Evolutionary conservation across 2,888 invertebrate genomes (phyloP).

Genomic region (Petrophora chlorosata): DNA sequence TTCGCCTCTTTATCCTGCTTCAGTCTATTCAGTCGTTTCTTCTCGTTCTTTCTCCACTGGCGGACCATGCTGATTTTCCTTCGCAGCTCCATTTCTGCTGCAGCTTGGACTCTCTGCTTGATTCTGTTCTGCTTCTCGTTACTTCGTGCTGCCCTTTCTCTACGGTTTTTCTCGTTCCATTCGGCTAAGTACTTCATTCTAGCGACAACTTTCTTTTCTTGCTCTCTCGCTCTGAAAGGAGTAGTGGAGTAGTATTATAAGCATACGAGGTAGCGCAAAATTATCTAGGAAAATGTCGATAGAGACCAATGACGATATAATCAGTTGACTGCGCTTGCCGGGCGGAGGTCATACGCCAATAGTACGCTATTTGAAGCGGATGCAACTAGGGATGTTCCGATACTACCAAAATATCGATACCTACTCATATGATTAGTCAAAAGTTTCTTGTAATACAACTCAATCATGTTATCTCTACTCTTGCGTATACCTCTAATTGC

Average conservation of each 20-base stretch:
- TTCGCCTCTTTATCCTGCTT: slow-evolving; percentile 64
- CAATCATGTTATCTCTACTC: too few species aligned
- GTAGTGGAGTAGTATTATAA: background rate
- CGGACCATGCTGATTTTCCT: slow-evolving; percentile 76
- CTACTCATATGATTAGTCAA: too few species aligned
- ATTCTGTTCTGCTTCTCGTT: slow-evolving; percentile 65
- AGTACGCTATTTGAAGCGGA: too few species aligned
- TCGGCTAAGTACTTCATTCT: slow-evolving; percentile 69
- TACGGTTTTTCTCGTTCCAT: slow-evolving; percentile 63
- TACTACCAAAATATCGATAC: too few species aligned
- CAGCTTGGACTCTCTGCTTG: slow-evolving; percentile 72
- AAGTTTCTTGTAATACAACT: too few species aligned
- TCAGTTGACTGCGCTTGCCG: too few species aligned
- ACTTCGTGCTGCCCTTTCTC: slow-evolving; percentile 59
- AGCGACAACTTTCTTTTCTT: slow-evolving; percentile 65
- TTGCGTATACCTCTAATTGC: too few species aligned
- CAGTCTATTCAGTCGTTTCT: slow-evolving; percentile 61
- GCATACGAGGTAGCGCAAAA: background rate
- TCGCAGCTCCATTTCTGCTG: slow-evolving; percentile 71
- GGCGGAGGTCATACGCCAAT: too few species aligned
- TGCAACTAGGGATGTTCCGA: too few species aligned
- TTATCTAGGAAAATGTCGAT: too few species aligned
- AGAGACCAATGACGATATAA: too few species aligned
- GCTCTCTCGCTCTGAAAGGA: slow-evolving; percentile 63
- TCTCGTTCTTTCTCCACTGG: slow-evolving; percentile 72